Base-by-base conservation (phyloP, 2,113 vertebrate species). In the Heliornis fulica region DNA sequence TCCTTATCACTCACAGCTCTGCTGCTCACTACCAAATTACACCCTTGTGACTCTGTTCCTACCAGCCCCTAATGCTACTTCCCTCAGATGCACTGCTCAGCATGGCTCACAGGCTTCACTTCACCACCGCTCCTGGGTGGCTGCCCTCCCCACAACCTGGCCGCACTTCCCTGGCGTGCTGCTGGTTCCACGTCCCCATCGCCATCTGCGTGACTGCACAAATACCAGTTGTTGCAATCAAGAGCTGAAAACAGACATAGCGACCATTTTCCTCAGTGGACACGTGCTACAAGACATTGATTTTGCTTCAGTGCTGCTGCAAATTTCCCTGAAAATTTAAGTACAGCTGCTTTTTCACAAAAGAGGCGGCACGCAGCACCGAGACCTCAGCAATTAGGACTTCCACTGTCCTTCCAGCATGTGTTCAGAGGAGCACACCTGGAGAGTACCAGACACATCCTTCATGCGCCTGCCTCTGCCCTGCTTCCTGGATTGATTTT, bases 141-240 rank as follows among this genome's bases (percentile, higher is more conserved):
- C 26, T 31, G 63, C 20, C 20, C 38, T 54, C 51, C 23, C 25
- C 31, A 10, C 23, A 22, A 9, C 3, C 3, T 1, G 2, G 13
- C 18, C 2, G 2, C 28, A 3, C 36, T 19, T 29, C 1, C 2
- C 20, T 18, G n/a, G 32, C 11, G 22, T 3, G 28, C 50, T 26
- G 32, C 68, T 31, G 57, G 19, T 34, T 48, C 38, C 64, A 22
- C 1, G 4, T 38, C 34, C 66, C 60, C 26, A 46, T 6, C 0
- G 2, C 16, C 12, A 6, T 2, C 32, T 1, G 0, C 7, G 32
- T 0, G 13, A 14, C 28, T 23, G 14, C 5, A 0, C 40, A 76
- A 43, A 43, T 28, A 38, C 15, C 17, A 45, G 28, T 7, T 36
- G 21, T 6, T 63, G 34, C 64, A 7, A 36, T 21, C 51, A 31